phyloP scores from a whole-genome alignment of 1,140 invertebrate species.

The Solenopsis invicta region DNA sequence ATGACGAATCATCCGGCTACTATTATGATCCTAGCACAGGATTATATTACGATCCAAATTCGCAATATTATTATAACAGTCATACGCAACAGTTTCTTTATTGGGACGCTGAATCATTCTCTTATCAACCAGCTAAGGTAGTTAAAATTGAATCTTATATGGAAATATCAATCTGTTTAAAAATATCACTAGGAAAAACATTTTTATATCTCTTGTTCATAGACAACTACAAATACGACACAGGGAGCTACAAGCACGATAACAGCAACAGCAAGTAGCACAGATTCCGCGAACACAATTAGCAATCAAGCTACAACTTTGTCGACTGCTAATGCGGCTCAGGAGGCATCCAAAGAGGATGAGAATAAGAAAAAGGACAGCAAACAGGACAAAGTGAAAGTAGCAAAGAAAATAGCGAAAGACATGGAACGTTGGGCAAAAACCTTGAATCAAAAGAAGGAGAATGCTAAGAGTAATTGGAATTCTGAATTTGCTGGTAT shows the following conservation, averaged over 20 bases:
- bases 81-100: constrained; percentile 97
- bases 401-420: constrained; percentile 99
- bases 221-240: constrained; percentile 79
- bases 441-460: constrained; percentile 98
- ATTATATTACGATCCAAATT: constrained; percentile 98
- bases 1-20: constrained; percentile 98
- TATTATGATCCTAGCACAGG: constrained; percentile 98
- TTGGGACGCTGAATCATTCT: constrained; percentile 95
- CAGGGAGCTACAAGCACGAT: constrained; percentile 85
- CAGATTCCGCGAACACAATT: constrained; percentile 55
- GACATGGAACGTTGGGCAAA: constrained; percentile 96
- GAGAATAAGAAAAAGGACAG: constrained; percentile 88
- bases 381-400: constrained; percentile 97
- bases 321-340: constrained; percentile 30
- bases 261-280: constrained; percentile 66
- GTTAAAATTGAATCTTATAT: constrained; percentile 45
- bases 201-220: not conserved
- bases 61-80: constrained; percentile 97
- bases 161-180: constrained; percentile 14
- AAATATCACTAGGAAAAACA: not conserved
- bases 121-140: constrained; percentile 92
- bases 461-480: constrained; percentile 91
- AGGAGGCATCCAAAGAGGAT: constrained; percentile 82
- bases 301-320: constrained; percentile 70
- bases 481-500: constrained; percentile 87